Conservation (phyloP, 2,888 invertebrate genomes). For the Erpobdella octoculata region DNA sequence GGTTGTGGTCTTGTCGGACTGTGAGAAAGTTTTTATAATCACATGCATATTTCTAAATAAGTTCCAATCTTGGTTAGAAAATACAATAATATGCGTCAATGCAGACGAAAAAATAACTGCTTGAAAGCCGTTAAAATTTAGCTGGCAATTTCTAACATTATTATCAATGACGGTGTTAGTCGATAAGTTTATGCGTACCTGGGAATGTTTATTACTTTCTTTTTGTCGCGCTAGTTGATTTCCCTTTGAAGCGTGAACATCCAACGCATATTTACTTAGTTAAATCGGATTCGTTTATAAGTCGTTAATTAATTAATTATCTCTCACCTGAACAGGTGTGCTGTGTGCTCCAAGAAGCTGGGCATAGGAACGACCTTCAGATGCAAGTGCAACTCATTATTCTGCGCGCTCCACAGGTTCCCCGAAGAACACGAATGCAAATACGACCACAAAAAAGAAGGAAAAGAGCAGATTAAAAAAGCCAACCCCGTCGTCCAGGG, state of each 20-base stretch:
- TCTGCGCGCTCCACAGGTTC: constrained; percentile 9
- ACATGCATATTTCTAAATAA: no score
- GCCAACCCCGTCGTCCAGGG: constrained; percentile 12
- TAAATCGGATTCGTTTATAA: no score
- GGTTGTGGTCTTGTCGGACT: no score
- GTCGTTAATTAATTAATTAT: not conserved
- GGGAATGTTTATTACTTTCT: not conserved
- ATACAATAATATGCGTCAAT: no score
- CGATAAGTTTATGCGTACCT: not conserved
- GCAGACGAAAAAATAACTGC: not conserved
- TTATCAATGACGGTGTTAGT: not conserved
- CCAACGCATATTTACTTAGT: no score
- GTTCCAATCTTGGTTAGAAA: no score
- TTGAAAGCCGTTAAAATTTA: not conserved
- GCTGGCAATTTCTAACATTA: not conserved
- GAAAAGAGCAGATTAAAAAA: constrained; percentile 14
- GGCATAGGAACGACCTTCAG: not conserved
- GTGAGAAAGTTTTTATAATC: no score
- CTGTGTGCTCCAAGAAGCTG: constrained; percentile 13
- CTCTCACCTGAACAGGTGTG: constrained; percentile 2
- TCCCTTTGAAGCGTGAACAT: not conserved
- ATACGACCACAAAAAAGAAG: constrained; percentile 21
- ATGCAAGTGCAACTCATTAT: constrained; percentile 10
- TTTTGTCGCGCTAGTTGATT: not conserved
- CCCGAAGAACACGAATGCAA: constrained; percentile 22